Base-by-base conservation (phyloP, 2,797 vertebrate species). In the Sebastes minor region DNA sequence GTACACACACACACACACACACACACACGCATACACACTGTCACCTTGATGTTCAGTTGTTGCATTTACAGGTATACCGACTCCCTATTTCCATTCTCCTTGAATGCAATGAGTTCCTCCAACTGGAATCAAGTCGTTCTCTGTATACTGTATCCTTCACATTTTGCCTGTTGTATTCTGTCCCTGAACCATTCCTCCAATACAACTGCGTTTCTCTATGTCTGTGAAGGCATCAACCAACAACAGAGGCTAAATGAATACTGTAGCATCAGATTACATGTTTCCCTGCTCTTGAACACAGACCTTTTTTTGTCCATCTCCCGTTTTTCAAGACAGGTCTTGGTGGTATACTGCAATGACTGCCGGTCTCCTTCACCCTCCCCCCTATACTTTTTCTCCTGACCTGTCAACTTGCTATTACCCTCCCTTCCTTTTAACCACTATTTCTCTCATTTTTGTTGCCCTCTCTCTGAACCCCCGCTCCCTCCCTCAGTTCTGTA, bases 311-410 rank as follows among this genome's bases (percentile, higher is more conserved):
- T 28, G 8, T 83, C 18, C 46, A 35, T 68, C 33, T 66, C 30
- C 70, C 12, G 30, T 64, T 76, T 27, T 70, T 74, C 28, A 76
- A 79, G 59, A 77, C 42, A 52, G 61, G 25, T 33, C 76, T 20
- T 71, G 61, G 14, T 56, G 2, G 30, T 77, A 35, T 42, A 28
- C 12, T 28, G 2, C 30, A n/a, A 23, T 52, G 33, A 4, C 16
- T 57, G 27, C 1, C 35, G 8, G 11, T 76, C 52, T 76, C 42
- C 16, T 22, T 70, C 53, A 22, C 25, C 38, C 46, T 0, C 18
- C 35, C 5, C 35, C 13, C 35, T 20, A n/a, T 13, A 46, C 20
- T 53, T 70, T 53, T n/a, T 57, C 27, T 30, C 32, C 20, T 35
- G 8, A 32, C 30, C 42, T 77, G 30, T 72, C 69, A 80, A 52